Base-by-base conservation (phyloP, 1,140 invertebrate genomes). In the Pogonomyrmex barbatus region DNA sequence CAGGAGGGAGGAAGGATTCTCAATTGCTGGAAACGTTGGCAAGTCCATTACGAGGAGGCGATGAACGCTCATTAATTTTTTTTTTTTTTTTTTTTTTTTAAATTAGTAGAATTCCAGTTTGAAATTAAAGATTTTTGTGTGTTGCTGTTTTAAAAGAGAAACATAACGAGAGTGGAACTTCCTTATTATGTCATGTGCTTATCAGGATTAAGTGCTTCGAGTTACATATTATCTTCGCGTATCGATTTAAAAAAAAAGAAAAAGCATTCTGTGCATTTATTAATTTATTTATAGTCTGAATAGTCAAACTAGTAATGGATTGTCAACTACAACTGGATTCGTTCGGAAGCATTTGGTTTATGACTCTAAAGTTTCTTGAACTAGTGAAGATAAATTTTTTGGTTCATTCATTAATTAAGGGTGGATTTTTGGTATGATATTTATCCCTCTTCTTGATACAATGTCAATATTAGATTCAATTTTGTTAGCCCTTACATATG, bases 11-110 rank as follows among this genome's bases (percentile, higher is more conserved):
- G 87, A 92, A 89, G 90, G 89, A 92, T 89, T 88, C 86, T 83
- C 86, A 86, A 89, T 91, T 92, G 78, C 78, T 92, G 93, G 88
- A 93, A 89, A 87, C 89, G 91, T 92, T 93, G 90, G 90, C 90
- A 88, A 89, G 88, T 89, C 89, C 89, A 88, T 92, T 92, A 83
- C 91, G 91, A 93, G 93, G 91, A 94, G 85, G 88, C 56, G 68
- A 84, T 85, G 42, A 62, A 91, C 83, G 45, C 42, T 10, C 47
- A 24, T 89, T 81, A 68, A 78, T 84, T 84, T 91, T 90, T 79
- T n/a, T 86, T 60, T 85, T 88, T 87, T 6, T 24, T 24, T 24
- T 24, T 24, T 24, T 24, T 24, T n/a, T n/a, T n/a, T n/a, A 65
- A 73, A 73, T 17, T 75, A 83, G 77, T 81, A 78, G 24, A 78